A percentile compares a stretch with the other conserved stretches of the same genome.
Conservation (phyloP, 1,140 invertebrate genomes). For the Heliconius eleuchia region DNA sequence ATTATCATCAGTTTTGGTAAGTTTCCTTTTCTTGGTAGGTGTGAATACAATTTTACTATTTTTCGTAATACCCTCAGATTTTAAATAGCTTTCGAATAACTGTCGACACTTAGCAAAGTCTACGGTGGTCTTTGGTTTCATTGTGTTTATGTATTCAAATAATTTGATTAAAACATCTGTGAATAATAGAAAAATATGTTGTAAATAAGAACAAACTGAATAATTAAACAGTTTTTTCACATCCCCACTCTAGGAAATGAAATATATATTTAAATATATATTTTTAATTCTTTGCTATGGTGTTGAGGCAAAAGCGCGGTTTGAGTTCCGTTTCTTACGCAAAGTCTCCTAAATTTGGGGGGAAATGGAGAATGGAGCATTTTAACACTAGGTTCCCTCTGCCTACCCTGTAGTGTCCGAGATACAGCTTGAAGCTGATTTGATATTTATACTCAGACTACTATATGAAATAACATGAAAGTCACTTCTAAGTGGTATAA, state of each 20-base stretch:
- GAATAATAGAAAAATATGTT: slow-evolving; percentile 35
- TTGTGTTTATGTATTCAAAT: slow-evolving; percentile 86
- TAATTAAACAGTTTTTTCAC: too few species aligned
- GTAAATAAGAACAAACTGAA: too few species aligned
- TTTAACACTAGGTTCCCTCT: not conserved
- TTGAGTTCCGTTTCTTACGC: too few species aligned
- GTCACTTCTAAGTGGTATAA: too few species aligned
- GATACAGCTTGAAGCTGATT: too few species aligned
- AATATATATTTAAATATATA: not conserved
- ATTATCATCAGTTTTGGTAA: slow-evolving; percentile 15
- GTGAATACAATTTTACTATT: slow-evolving; percentile 65
- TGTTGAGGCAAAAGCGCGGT: not conserved
- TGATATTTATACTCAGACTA: too few species aligned
- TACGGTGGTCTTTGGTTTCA: slow-evolving; percentile 87
- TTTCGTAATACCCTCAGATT: slow-evolving; percentile 56
- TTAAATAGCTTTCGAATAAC: slow-evolving; percentile 82
- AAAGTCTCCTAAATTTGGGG: not conserved
- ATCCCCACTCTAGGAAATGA: too few species aligned
- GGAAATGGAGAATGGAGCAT: not conserved
- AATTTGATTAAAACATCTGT: slow-evolving; percentile 84
- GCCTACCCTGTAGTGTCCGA: too few species aligned
- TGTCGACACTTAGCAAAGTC: slow-evolving; percentile 88
- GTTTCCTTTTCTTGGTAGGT: slow-evolving; percentile 48
- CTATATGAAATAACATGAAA: too few species aligned
- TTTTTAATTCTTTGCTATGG: not conserved